Evolutionary conservation across 2,113 vertebrate genomes (phyloP), one percentile per base, ranked within the genome.

Genomic region (Microcebus lehilahytsara): DNA sequence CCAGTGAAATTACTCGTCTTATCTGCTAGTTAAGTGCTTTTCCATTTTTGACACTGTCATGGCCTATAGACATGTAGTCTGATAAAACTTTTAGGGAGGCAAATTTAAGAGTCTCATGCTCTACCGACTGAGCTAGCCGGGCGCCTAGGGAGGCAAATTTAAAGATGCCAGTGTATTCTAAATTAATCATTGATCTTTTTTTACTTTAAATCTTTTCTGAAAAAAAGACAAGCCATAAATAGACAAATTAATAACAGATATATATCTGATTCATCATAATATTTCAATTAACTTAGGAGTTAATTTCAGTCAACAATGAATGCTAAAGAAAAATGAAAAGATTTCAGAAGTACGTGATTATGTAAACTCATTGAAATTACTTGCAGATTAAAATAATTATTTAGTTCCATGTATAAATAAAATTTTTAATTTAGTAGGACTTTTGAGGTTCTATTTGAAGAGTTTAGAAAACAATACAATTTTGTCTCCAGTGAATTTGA

Each of bases 41-140:
- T 86, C 46, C 4, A 34, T 81, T 64, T 93, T 75, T 77, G 60
- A 83, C 81, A 58, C 11, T 40, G 9, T 60, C 11, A 19, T 32
- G 42, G 53, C 34, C 16, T 87, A 1, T 64, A 66, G 46, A n/a
- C 19, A 60, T 51, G 27, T 67, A 20, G 6, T 75, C 49, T 94
- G 92, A 87, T 88, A 79, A 95, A 93, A 62, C 51, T 71, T 75
- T 23, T 27, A 64, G 37, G 23, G 30, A 42, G 67, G 37, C n/a
- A n/a, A n/a, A n/a, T n/a, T 98, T 98, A 98, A 98, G 98, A 98
- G 98, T 98, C 98, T 98, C 98, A 98, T 98, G 97, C 98, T 98
- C 98, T 98, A 98, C 98, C 98, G 98, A 98, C 98, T 98, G 98
- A 98, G 98, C 98, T 98, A 98, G 98, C 98, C 98, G 97, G 98